Evolutionary conservation across 1,140 invertebrate genomes (phyloP), one percentile per base, ranked within the genome.

Genomic region (Oscheius sp.): DNA sequence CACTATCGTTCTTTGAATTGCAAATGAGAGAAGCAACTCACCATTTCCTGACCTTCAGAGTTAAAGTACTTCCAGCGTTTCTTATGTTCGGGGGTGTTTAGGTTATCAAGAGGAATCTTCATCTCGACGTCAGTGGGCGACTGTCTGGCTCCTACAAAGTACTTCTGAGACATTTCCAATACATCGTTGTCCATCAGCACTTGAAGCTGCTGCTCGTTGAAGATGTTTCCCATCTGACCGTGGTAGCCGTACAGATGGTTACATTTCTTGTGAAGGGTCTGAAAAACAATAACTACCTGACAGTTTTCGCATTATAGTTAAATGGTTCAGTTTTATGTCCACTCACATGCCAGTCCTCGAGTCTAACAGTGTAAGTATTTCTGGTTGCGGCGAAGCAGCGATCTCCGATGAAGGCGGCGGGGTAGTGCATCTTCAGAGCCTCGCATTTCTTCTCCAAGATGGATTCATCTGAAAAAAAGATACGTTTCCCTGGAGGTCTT

Each of bases 191-290:
- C 49, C 7, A 55, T 7, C 15, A 55, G 28, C 4, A 4, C 49
- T 15, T 55, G 15, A 4, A 55, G 15, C 49, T 55, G 49, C 49
- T 55, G 15, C 23, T 55, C 49, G 49, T 15, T 55, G 49, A 13
- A 55, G 23, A 55, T 26, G 49, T 55, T 55, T 13, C 49, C 49
- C 7, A 55, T 23, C 49, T 55, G 15, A 26, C 15, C 49, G 49
- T 55, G 49, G 49, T 55, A 55, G 7, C 49, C 49, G 49, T 55
- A 55, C 7, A 55, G 49, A 55, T 55, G 49, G 23, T 7, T 55
- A 23, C 49, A 55, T 23, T 55, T 55, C 15, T 15, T 20, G 7
- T 7, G 4, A 15, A 55, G 49, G 49, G 49, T 55, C 49, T 55
- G 49, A 23, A 23, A n/a, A n/a, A n/a, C n/a, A n/a, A n/a, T n/a